phyloP scores from a whole-genome alignment of 2,888 invertebrate species.

The Phasia obesa region DNA sequence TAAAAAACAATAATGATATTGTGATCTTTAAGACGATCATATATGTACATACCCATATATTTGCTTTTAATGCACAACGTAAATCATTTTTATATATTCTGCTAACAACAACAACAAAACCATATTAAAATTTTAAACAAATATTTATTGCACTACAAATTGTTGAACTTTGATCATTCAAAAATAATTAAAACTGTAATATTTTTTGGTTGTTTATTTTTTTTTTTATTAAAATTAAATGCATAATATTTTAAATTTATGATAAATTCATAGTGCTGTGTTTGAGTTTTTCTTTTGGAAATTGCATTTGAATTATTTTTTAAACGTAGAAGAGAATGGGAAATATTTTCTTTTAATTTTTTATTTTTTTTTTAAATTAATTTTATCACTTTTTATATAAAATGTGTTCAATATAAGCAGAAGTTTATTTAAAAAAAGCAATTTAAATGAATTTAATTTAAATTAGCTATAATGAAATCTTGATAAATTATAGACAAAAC shows the following conservation, averaged over 20 bases:
- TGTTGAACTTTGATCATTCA: constrained; percentile 59
- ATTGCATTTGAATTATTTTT: constrained; percentile 7
- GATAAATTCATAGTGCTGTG: constrained; percentile 8
- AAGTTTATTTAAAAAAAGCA: too few species aligned
- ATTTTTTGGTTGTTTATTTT: constrained; percentile 35
- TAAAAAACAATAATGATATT: background rate
- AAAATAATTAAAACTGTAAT: constrained; percentile 39
- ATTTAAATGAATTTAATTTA: too few species aligned
- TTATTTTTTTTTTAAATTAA: too few species aligned
- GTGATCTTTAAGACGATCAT: background rate
- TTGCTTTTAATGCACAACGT: constrained; percentile 29
- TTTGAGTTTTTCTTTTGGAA: constrained; percentile 12
- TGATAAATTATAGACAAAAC: too few species aligned
- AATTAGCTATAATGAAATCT: too few species aligned
- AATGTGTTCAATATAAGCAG: too few species aligned
- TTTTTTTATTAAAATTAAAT: constrained; percentile 44
- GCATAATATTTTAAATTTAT: constrained; percentile 41
- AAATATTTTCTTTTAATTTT: too few species aligned
- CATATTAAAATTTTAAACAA: constrained; percentile 26
- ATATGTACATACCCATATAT: constrained; percentile 17
- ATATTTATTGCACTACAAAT: constrained; percentile 52
- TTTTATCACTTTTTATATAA: too few species aligned
- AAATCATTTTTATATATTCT: constrained; percentile 48
- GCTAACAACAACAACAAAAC: constrained; percentile 11
- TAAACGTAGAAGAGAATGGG: too few species aligned